Evolutionary conservation across 1,140 invertebrate genomes (phyloP), one percentile per base, ranked within the genome.

Genomic region (Calliopsis andreniformis): DNA sequence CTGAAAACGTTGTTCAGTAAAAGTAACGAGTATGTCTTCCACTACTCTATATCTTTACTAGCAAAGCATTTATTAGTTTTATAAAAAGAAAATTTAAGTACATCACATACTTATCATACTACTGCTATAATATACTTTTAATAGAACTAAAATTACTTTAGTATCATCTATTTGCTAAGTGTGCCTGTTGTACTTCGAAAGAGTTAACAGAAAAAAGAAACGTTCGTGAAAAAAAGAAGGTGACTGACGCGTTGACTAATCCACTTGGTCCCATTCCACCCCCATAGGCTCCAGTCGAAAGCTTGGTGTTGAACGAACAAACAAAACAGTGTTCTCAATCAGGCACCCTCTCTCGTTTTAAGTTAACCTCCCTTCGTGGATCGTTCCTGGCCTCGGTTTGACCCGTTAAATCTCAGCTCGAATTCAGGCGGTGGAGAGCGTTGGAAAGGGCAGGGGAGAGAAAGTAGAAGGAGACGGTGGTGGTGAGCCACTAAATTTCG

Each of bases 301-400:
- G 35, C 71, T 39, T 10, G 51, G 71, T 66, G 71, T 75, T 67
- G 70, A 77, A 59, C 79, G 83, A 75, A 87, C 88, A 91, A 91
- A 91, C 89, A 90, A 89, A 91, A 90, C 90, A 87, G 83, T 90
- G 77, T 83, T 91, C 88, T 91, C 89, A 91, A 91, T 91, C 90
- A 90, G 87, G 80, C 89, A 88, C 88, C 86, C 90, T 86, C 62
- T 67, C 51, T 56, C 28, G 39, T 75, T 87, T 86, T 83, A 78
- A 88, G 84, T 89, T 56, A 67, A 67, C 62, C 77, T 56, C 49
- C 47, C 16, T 5, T 10, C 58, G n/a, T 32, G 32, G 45, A 53
- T 51, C 62, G 58, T 16, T 77, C 55, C 32, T 69, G 59, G 72
- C 69, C 51, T 71, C 80, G 68, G 83, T 91, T 90, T 92, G 89